phyloP scores from a whole-genome alignment of 2,797 vertebrate genomes.

The Coendou prehensilis region DNA sequence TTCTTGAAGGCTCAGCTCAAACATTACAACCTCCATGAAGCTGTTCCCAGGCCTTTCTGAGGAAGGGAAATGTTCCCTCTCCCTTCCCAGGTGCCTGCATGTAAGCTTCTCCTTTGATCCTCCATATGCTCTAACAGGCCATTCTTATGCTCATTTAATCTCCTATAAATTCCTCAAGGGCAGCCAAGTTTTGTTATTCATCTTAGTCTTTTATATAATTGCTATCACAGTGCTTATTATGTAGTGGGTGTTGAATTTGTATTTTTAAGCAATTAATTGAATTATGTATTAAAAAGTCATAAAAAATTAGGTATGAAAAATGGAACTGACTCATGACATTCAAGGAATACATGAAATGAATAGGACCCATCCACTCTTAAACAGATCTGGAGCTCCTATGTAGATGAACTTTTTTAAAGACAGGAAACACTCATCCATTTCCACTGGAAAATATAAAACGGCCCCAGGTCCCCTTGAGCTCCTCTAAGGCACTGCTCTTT shows the following conservation, averaged over 20 bases:
- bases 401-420: not conserved
- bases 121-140: not conserved
- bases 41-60: not conserved
- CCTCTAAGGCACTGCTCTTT: slow-evolving; percentile 72
- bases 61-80: not conserved
- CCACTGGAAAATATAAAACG: not conserved
- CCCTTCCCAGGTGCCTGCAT: not conserved
- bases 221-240: not conserved
- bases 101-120: not conserved
- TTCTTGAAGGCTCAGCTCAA: not conserved
- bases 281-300: slow-evolving; percentile 21
- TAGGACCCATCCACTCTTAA: not conserved
- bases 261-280: slow-evolving; percentile 35
- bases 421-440: not conserved
- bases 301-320: slow-evolving; percentile 8
- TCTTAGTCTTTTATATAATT: not conserved
- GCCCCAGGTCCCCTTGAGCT: not conserved
- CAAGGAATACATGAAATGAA: not conserved
- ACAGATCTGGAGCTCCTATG: not conserved
- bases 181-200: not conserved
- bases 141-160: not conserved
- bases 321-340: not conserved
- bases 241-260: not conserved
- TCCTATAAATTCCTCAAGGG: not conserved
- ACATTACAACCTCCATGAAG: not conserved